These are phyloP conservation scores for Drosophila differens DNA, from an alignment of 2,888 invertebrate genomes.

Conservation along the genomic window DNA sequence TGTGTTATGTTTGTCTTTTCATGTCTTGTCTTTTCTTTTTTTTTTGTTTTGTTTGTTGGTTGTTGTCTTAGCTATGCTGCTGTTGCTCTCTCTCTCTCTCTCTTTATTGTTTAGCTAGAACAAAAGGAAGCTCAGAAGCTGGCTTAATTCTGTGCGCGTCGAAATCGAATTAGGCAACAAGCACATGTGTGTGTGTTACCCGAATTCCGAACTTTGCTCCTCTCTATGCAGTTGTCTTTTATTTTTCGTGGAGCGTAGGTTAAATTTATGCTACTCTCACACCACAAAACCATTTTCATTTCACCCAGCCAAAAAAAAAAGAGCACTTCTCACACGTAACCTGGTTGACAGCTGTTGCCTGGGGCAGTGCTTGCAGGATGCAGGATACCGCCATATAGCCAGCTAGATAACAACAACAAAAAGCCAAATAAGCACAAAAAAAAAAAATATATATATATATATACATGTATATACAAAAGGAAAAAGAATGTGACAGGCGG, in stretches of 20 bases:
- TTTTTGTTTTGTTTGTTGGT: slow-evolving; percentile 23
- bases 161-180: slow-evolving; percentile 72
- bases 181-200: slow-evolving; percentile 12
- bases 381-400: slow-evolving; percentile 33
- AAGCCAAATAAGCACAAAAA: slow-evolving; percentile 65
- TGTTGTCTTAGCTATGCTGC: slow-evolving; percentile 33
- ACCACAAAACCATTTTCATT: slow-evolving; percentile 6
- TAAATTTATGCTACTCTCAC: slow-evolving; percentile 58
- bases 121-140: slow-evolving; percentile 53
- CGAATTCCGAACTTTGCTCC: slow-evolving; percentile 3
- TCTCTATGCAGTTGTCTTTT: slow-evolving; percentile 54
- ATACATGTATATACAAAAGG: slow-evolving; percentile 14
- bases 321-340: slow-evolving; percentile 62
- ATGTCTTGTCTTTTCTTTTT: slow-evolving; percentile 20
- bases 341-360: slow-evolving; percentile 78
- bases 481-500: slow-evolving; percentile 61
- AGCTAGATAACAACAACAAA: slow-evolving; percentile 65
- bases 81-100: slow-evolving; percentile 52
- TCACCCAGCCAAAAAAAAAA: neutral
- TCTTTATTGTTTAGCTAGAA: slow-evolving; percentile 10
- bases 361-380: slow-evolving; percentile 34
- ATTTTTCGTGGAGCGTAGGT: slow-evolving; percentile 31
- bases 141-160: slow-evolving; percentile 68
- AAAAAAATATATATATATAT: slow-evolving; percentile 13
- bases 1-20: slow-evolving; percentile 60